Evolutionary conservation across 2,797 vertebrate genomes (phyloP), one percentile per base, ranked within the genome.

Genomic region (Melanogrammus aeglefinus): DNA sequence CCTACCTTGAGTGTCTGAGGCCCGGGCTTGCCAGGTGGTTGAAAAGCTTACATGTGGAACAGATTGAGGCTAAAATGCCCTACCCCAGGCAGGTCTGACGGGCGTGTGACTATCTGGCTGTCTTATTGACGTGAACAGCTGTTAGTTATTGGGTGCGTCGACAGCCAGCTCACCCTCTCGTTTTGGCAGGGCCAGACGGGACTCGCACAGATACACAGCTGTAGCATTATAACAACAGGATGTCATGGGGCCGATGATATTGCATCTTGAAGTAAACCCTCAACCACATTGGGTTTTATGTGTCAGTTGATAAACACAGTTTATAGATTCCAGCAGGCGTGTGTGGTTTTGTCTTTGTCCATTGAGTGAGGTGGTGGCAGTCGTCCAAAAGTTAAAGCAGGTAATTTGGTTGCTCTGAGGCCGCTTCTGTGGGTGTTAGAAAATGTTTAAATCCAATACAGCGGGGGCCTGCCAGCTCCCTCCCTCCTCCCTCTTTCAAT

Each of bases 191-290:
- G 70, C 39, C 78, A 82, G 87, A 80, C 74, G 2, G 85, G 81
- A 85, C 75, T 88, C 81, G 76, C 41, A 0, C 63, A 77, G 81
- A 80, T 80, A 78, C 77, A 73, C 76, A 24, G 76, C 76, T 39
- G 86, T 51, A 31, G 39, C 66, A 72, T 80, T 75, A 76, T 74
- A 77, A 80, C 78, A 77, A 82, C 77, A 81, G 38, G 1, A 16
- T 47, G 9, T 1, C 66, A 78, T 38, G 80, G 73, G 33, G 74
- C 47, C 73, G 81, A 83, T 86, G 76, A 69, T 70, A 79, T 86
- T 83, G 76, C 78, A 78, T 36, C 83, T 81, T 75, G 79, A 33
- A 75, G 83, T 73, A 77, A 74, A 82, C 70, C 29, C 76, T 63
- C 14, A 75, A 51, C 74, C 69, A 10, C 63, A 69, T 69, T 73